phyloP scores from a whole-genome alignment of 1,140 invertebrate genomes.

The Microplitis demolitor region DNA sequence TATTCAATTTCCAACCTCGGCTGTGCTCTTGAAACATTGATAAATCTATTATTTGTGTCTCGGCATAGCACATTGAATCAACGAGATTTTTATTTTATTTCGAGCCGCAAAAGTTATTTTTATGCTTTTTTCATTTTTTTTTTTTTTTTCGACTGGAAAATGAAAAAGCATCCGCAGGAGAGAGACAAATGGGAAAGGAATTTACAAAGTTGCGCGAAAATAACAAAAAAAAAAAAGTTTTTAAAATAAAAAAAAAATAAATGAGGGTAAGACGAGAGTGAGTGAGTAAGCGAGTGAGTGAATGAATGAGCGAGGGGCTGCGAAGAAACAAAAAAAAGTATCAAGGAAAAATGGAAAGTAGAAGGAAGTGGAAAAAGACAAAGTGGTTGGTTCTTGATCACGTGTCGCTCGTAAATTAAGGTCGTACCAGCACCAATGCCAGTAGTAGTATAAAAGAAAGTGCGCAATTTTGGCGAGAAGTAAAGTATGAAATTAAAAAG shows the following conservation, averaged over 20 bases:
- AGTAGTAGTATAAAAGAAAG: neutral
- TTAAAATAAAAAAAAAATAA: constrained; percentile 17
- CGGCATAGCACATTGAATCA: neutral
- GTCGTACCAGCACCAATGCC: neutral
- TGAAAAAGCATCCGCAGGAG: constrained; percentile 2
- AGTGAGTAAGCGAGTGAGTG: neutral
- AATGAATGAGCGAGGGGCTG: neutral
- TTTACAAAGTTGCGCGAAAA: constrained; percentile 7
- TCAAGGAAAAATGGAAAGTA: constrained; percentile 12
- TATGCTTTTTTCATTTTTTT: neutral
- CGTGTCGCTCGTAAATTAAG: constrained; percentile 25
- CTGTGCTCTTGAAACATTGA: constrained; percentile 27
- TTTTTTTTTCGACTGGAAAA: constrained; percentile 10
- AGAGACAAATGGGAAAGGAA: constrained; percentile 4
- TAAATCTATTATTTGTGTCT: constrained; percentile 28
- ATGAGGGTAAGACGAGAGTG: constrained; percentile 2
- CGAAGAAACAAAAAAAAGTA: neutral
- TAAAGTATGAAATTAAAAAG: constrained; percentile 36
- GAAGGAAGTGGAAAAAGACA: constrained; percentile 13
- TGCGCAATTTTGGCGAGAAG: constrained; percentile 1
- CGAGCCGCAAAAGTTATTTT: neutral
- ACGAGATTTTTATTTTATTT: neutral
- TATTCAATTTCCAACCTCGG: constrained; percentile 26
- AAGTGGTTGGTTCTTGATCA: constrained; percentile 19
- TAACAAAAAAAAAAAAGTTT: constrained; percentile 12